Evolutionary conservation across 2,888 invertebrate genomes (phyloP), one percentile per base, ranked within the genome.

Genomic region (Lepidochrysops patricia): DNA sequence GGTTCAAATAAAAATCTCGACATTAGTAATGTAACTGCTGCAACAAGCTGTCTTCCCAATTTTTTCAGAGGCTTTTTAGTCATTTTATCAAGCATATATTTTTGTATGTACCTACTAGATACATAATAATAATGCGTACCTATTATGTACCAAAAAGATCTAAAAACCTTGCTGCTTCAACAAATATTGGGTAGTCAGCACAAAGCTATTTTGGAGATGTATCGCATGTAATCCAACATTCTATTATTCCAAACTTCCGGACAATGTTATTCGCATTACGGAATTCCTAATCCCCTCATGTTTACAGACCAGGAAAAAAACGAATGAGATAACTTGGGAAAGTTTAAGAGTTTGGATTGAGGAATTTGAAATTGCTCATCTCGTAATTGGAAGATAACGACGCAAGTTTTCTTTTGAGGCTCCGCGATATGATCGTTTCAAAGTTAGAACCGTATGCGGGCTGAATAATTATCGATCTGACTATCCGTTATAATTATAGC

Each of bases 371-470:
- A 54, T 32, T 54, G 32, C 32, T 54, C 54, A 13, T 54, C 54
- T 32, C 54, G 29, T 54, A 54, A 54, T 54, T 54, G 54, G 32
- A 54, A 54, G 54, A 54, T 54, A 54, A 54, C 32, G 32, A 54
- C 32, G 29, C 12, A 54, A 54, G 9, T 54, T 54, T 54, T 29
- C 54, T 54, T 54, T 54, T 54, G 54, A 32, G 13, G 12, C 6
- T 29, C 29, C 43, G 2, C 43, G 43, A 43, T 43, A 43, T 19
- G 4, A 43, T 43, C 43, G 43, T 9, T 43, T 19, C 19, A 1
- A 23, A 19, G 43, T 43, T 23, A 19, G 43, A 43, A 43, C 19
- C 19, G 19, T 19, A 19, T 43, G 43, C 43, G 43, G 43, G 43
- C 12, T 3, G 19, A 19, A 23, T 23, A 43, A 43, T 43, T 3